Conservation (phyloP, 2,888 invertebrate genomes). For the Embidobia sp. region DNA sequence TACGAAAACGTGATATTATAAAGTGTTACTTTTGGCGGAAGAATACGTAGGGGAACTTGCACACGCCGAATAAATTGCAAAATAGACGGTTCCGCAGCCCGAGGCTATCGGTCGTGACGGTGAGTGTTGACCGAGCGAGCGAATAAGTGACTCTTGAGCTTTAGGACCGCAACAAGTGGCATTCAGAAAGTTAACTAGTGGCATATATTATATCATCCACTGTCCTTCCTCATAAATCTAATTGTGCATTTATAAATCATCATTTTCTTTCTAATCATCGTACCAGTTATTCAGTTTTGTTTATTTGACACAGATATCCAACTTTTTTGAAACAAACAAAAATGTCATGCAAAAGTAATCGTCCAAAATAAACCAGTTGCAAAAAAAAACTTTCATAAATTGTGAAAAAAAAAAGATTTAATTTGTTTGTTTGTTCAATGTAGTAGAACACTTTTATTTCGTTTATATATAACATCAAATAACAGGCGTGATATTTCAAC, state of each 20-base stretch:
- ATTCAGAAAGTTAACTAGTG: conserved; percentile 70
- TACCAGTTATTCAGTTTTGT: too few species aligned
- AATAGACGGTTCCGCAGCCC: conserved; percentile 68
- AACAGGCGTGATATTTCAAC: too few species aligned
- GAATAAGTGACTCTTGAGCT: conserved; percentile 72
- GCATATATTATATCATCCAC: conserved; percentile 56
- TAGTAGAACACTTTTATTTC: too few species aligned
- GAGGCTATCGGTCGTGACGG: conserved; percentile 68
- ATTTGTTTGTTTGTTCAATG: too few species aligned
- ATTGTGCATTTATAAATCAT: conserved; percentile 9
- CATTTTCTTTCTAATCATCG: not conserved
- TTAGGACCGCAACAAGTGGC: conserved; percentile 77
- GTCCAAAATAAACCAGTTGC: too few species aligned
- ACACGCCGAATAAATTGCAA: conserved; percentile 68
- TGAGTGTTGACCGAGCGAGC: conserved; percentile 68
- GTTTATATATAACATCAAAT: too few species aligned
- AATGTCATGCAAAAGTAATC: too few species aligned
- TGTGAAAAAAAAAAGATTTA: too few species aligned
- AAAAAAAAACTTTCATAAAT: too few species aligned
- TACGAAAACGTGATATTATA: conserved; percentile 27
- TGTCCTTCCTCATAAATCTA: conserved; percentile 35
- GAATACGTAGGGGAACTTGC: conserved; percentile 53
- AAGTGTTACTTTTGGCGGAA: conserved; percentile 57
- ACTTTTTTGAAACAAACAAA: too few species aligned
- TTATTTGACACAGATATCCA: too few species aligned